phyloP scores from a whole-genome alignment of 1,140 invertebrate genomes.

The Aphelinus certus region DNA sequence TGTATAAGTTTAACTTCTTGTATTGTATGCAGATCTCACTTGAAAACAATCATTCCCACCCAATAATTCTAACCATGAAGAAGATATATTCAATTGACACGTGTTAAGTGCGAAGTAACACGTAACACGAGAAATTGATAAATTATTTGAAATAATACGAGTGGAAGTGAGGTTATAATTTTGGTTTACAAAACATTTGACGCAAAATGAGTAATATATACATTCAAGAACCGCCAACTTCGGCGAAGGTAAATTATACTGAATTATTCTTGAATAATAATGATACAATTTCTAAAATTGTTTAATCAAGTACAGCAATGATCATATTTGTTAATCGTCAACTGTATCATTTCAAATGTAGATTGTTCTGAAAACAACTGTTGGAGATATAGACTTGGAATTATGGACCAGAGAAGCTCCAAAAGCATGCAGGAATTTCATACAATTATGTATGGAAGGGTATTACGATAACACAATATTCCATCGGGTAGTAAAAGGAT shows the following conservation, averaged over 20 bases:
- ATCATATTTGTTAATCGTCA: slow-evolving; percentile 16
- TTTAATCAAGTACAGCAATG: slow-evolving; percentile 33
- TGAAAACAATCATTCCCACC: too few relatives aligned
- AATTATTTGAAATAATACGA: too few relatives aligned
- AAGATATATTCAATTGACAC: too few relatives aligned
- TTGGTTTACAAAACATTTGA: slow-evolving; percentile 6
- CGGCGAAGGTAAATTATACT: slow-evolving; percentile 84
- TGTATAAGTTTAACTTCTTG: too few relatives aligned
- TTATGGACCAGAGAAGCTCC: slow-evolving; percentile 97
- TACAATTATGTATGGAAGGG: slow-evolving; percentile 96
- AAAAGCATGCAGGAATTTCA: slow-evolving; percentile 95
- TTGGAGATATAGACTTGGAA: slow-evolving; percentile 97
- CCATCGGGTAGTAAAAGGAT: slow-evolving; percentile 89
- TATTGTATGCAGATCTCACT: too few relatives aligned
- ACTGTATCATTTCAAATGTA: slow-evolving; percentile 59
- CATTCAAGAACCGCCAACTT: slow-evolving; percentile 94
- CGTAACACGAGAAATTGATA: too few relatives aligned
- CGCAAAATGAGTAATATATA: slow-evolving; percentile 89
- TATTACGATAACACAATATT: slow-evolving; percentile 96
- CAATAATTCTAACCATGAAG: too few relatives aligned
- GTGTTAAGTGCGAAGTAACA: too few relatives aligned
- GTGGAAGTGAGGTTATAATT: slow-evolving; percentile 9
- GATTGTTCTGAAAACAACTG: slow-evolving; percentile 91
- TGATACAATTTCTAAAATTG: slow-evolving; percentile 1
- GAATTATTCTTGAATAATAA: slow-evolving; percentile 19